Conservation (phyloP, 2,113 vertebrate genomes). For the Noctilio leporinus region DNA sequence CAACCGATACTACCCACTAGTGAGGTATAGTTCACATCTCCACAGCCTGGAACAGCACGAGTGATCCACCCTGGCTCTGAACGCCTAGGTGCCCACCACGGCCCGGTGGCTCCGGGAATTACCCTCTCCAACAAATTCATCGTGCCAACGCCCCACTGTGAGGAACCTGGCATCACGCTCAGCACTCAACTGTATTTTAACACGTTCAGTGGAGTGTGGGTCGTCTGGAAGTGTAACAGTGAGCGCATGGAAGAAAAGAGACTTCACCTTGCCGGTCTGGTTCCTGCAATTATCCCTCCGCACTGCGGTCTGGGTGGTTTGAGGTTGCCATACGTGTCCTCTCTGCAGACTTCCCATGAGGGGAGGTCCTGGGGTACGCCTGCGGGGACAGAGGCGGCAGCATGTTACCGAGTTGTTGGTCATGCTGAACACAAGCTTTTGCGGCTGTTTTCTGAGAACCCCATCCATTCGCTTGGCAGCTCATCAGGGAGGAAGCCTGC, state of each 20-base stretch:
- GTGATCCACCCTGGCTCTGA: constrained; percentile 48
- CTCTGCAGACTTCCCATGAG: not conserved
- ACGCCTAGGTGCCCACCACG: constrained; percentile 43
- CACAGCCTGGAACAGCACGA: constrained; percentile 59
- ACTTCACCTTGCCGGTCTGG: not conserved
- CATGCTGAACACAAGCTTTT: not conserved
- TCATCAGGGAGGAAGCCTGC: rapidly evolving
- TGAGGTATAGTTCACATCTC: constrained; percentile 73
- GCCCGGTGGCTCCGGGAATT: constrained; percentile 61
- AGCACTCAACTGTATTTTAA: not conserved
- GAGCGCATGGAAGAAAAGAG: not conserved
- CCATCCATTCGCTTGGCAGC: rapidly evolving
- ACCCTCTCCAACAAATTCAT: constrained; percentile 63
- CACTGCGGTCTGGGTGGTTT: rapidly evolving
- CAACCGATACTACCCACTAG: constrained; percentile 76
- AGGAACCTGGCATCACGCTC: not conserved
- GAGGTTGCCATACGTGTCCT: not conserved
- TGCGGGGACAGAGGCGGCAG: not conserved
- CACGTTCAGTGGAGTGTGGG: not conserved
- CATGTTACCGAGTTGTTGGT: not conserved
- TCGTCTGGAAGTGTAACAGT: not conserved
- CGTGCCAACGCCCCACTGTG: constrained; percentile 12
- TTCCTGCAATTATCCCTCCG: not conserved
- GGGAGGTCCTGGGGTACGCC: not conserved
- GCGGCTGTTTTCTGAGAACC: not conserved